Percentiles rank a stretch among this genome's conserved stretches.
These are phyloP conservation scores for Phalacrocorax pelagicus DNA, from an alignment of 2,113 vertebrate species.

Conservation along the genomic window DNA sequence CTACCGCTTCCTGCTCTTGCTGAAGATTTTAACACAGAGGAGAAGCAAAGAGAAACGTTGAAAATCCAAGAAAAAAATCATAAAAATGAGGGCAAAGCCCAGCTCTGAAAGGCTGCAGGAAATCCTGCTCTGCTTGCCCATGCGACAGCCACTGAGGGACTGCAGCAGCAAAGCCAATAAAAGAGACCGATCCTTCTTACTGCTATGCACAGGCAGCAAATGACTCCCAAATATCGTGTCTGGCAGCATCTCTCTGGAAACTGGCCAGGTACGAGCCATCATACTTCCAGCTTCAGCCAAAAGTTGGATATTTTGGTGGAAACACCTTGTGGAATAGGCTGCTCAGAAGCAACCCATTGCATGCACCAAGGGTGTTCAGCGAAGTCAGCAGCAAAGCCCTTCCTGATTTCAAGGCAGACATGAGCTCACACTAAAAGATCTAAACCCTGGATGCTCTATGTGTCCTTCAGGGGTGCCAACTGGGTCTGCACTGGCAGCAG, in stretches of 20 bases:
- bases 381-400: neutral
- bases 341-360: neutral
- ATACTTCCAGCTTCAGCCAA: neutral
- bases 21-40: neutral
- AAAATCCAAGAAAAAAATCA: neutral
- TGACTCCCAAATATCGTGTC: neutral
- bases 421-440: neutral
- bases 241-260: neutral
- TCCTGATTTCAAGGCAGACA: neutral
- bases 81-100: neutral
- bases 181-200: neutral
- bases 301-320: neutral
- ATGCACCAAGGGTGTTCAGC: accelerated
- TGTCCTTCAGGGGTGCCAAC: neutral
- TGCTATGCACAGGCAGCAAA: neutral
- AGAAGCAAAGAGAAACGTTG: neutral
- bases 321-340: neutral
- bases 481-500: neutral
- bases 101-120: neutral
- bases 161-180: neutral
- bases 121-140: accelerated
- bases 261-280: accelerated
- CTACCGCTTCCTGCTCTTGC: neutral
- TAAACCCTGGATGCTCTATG: neutral
- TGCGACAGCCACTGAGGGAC: accelerated